Evolutionary conservation across 1,140 invertebrate species (phyloP), one percentile per base, ranked within the genome.

Genomic region (Trichonephila clavata): DNA sequence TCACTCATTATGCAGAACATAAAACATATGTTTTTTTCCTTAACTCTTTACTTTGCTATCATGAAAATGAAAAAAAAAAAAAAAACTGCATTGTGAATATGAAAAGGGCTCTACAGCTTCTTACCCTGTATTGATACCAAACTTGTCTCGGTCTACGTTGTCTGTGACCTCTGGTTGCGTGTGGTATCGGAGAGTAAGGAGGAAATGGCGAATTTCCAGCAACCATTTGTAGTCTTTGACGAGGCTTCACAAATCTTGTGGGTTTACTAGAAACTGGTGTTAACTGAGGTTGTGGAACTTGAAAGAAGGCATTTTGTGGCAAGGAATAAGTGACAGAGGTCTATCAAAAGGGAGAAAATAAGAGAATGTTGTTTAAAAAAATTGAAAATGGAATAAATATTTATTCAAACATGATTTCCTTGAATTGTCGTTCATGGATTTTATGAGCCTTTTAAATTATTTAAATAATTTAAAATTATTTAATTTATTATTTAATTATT

Each of bases 71-170:
- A 50, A 0, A 50, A 50, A 13, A 5, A 10, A 7, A 50, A 50
- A 0, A 50, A 50, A 13, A 5, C 0, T 50, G 7, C 10, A 50
- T 50, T 50, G 50, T 7, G 10, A 43, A n/a, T 39, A 39, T 39
- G 50, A 13, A 50, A 2, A 2, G 0, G 5, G 6, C 0, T 39
- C 18, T 20, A 0, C 27, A 27, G 13, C 84, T 3, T 39, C 32
- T 60, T 71, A 88, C 86, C 21, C 63, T 50, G 63, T 68, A 68
- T n/a, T 88, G 86, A 68, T 88, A 88, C 24, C 60, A 68, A 2
- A 68, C n/a, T 13, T 77, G 39, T 27, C 68, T 77, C 8, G 88
- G 43, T 13, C 68, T 81, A 13, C 71, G 71, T 10, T 80, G 50
- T 13, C 88, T 80, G 10, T 59, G n/a, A 2, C 88, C 71, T 77